A percentile compares a stretch with the other conserved stretches of the same genome.
phyloP scores from a whole-genome alignment of 1,140 invertebrate genomes.

The Agrypnia vestita region DNA sequence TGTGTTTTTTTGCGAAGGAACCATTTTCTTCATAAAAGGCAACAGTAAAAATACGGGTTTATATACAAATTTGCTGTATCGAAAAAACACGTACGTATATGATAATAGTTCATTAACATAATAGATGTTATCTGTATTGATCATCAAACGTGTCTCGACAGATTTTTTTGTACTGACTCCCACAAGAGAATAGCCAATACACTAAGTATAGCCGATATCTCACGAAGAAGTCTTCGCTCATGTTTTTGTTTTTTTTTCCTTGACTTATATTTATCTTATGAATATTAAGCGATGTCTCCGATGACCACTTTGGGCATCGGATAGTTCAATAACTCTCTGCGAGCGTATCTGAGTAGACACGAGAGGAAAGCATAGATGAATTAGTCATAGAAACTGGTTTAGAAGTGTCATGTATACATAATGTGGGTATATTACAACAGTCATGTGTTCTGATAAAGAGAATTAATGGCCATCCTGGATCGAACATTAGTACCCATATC shows the following conservation, averaged over 20 bases:
- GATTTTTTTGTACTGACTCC: slow-evolving; percentile 13
- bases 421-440: slow-evolving; percentile 14
- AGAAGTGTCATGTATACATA: slow-evolving; percentile 36
- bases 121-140: slow-evolving; percentile 26
- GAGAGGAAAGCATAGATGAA: slow-evolving; percentile 8
- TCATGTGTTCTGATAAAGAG: slow-evolving; percentile 40
- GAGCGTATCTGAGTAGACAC: not conserved
- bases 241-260: not conserved
- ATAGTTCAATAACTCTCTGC: slow-evolving; percentile 30
- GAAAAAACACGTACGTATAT: slow-evolving; percentile 16
- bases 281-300: too few species aligned
- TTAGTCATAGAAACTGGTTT: slow-evolving; percentile 41
- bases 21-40: slow-evolving; percentile 17
- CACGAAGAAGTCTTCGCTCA: not conserved
- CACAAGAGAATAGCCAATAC: not conserved
- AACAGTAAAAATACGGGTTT: slow-evolving; percentile 32
- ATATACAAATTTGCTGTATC: slow-evolving; percentile 37
- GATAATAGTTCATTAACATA: slow-evolving; percentile 34
- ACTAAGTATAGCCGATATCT: not conserved
- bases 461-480: slow-evolving; percentile 31
- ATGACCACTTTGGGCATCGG: slow-evolving; percentile 19
- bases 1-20: slow-evolving; percentile 13
- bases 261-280: not conserved
- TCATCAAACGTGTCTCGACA: not conserved
- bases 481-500: slow-evolving; percentile 1